Percentiles rank a stretch among this genome's conserved stretches.
These are phyloP conservation scores for Habroteleia sp. DNA, from an alignment of 2,888 invertebrate species.

Conservation along the genomic window DNA sequence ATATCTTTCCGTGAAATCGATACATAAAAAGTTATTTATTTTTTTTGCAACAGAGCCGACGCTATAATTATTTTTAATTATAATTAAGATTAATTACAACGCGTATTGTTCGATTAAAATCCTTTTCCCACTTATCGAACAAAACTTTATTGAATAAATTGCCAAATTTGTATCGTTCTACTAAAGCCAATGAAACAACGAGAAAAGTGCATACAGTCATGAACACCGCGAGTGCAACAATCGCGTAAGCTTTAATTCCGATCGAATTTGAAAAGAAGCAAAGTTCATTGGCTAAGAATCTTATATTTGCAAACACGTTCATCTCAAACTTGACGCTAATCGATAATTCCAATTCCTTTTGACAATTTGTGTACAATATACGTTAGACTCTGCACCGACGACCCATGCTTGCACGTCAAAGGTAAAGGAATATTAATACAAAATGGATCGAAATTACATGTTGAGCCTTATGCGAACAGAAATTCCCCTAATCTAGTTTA, in stretches of 20 bases:
- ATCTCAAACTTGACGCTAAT: conserved; percentile 1
- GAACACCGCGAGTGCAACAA: conserved; percentile 6
- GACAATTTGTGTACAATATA: conserved; percentile 30
- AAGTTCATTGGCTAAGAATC: conserved; percentile 26
- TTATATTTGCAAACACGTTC: conserved; percentile 6
- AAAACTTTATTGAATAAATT: neutral
- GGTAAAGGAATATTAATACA: conserved; percentile 32
- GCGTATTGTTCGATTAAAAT: neutral
- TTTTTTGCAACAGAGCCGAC: conserved; percentile 1
- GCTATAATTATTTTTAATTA: conserved; percentile 23
- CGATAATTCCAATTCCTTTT: conserved; percentile 37
- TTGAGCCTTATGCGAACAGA: too few relatives aligned
- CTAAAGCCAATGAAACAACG: neutral
- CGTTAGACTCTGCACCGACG: neutral
- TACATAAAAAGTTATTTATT: conserved; percentile 8
- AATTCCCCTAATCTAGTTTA: too few relatives aligned
- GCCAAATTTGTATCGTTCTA: neutral
- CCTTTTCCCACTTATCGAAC: neutral
- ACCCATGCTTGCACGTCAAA: conserved; percentile 14
- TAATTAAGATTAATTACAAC: conserved; percentile 22
- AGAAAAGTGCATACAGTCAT: neutral
- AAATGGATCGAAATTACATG: conserved; percentile 19
- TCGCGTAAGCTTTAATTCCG: conserved; percentile 24
- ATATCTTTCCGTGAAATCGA: conserved; percentile 37
- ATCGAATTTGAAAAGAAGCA: conserved; percentile 23